These are phyloP conservation scores for Masnerella sp. DNA, from an alignment of 2,888 invertebrate species.

Conservation along the genomic window DNA sequence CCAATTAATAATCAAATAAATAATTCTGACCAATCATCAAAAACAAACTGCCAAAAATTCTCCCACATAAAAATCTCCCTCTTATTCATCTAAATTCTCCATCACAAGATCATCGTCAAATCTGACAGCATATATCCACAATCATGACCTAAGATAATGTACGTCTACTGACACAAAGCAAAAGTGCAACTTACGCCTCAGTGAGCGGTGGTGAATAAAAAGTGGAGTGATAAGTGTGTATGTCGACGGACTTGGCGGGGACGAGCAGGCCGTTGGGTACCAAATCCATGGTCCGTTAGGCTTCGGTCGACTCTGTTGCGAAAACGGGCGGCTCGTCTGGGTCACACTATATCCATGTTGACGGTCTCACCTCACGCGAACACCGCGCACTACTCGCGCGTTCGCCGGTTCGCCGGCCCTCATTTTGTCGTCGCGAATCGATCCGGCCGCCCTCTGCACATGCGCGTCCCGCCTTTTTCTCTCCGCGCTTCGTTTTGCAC, in stretches of 20 bases:
- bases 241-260: conserved; percentile 72
- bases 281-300: conserved; percentile 69
- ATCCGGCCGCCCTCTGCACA: conserved; percentile 29
- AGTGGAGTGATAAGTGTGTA: conserved; percentile 72
- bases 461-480: conserved; percentile 54
- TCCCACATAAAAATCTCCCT: too few relatives aligned
- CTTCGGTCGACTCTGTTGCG: not conserved
- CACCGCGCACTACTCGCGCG: conserved; percentile 53
- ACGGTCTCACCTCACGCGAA: conserved; percentile 46
- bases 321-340: too few relatives aligned
- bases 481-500: conserved; percentile 5
- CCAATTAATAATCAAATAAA: too few relatives aligned
- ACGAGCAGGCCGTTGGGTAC: conserved; percentile 68
- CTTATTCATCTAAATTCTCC: too few relatives aligned
- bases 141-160: too few relatives aligned
- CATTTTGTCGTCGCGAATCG: conserved; percentile 40
- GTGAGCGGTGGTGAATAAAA: conserved; percentile 76
- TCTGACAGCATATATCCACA: too few relatives aligned
- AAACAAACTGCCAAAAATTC: too few relatives aligned
- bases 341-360: conserved; percentile 59
- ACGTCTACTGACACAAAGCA: not conserved
- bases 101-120: too few relatives aligned
- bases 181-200: conserved; percentile 73
- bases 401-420: conserved; percentile 3
- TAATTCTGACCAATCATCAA: too few relatives aligned